Base-by-base conservation (phyloP, 2,113 vertebrate genomes). In the Mus spicilegus region DNA sequence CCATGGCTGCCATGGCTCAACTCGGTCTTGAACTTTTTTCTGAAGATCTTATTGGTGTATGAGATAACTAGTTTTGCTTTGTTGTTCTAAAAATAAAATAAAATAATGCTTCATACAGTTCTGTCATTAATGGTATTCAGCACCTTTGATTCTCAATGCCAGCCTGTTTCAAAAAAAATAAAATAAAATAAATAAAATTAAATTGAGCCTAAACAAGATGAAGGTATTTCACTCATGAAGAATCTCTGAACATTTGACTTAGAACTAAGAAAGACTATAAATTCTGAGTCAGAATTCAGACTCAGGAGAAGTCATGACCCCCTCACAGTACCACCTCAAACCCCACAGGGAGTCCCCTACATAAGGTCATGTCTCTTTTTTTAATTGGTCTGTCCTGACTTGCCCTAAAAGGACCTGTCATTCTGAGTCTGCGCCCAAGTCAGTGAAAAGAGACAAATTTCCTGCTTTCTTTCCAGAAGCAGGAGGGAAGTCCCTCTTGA, bases 251-350 rank as follows among this genome's bases (percentile, higher is more conserved):
- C 1, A 70, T 72, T 56, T 51, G 67, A 39, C 49, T n/a, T 77
- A 11, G 28, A 19, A n/a, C n/a, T n/a, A n/a, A n/a, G n/a, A 82
- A 39, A 56, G 24, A 14, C 13, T 73, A 80, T 67, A 19, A 82
- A 75, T 91, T 42, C 58, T 39, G 88, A 76, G 91, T 36, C 49
- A 89, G 33, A 94, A 78, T 87, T 89, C 61, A 95, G 51, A 87
- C 33, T 61, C 8, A 8, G 49, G 54, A 93, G 81, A 84, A 72
- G 54, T 82, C 61, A 46, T 33, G 42, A 63, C 7, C 17, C 20
- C 65, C 3, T 63, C 36, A 3, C 1, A 36, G n/a, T 54, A 28
- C 11, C 19, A n/a, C 10, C 46, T 95, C 39, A 61, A 49, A 5
- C 36, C 10, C 42, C 0, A 0, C 5, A 8, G 2, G 30, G 22